A percentile compares a stretch with the other conserved stretches of the same genome.
Conservation (phyloP, 1,140 invertebrate genomes). For the Charaxes varanes region DNA sequence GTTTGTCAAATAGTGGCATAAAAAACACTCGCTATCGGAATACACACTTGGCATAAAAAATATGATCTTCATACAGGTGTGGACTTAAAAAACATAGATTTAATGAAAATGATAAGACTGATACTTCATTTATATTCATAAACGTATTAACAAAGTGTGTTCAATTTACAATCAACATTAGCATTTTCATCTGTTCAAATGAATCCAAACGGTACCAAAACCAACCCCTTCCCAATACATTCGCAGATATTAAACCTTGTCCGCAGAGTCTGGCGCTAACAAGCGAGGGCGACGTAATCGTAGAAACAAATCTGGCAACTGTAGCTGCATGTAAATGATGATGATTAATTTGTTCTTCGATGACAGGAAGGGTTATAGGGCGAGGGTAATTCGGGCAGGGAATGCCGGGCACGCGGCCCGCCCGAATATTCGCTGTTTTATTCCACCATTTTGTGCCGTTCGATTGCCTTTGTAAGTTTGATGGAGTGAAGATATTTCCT, state of each 20-base stretch:
- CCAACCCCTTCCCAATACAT: conserved; percentile 28
- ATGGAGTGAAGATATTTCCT: conserved; percentile 68
- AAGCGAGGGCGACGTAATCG: conserved; percentile 67
- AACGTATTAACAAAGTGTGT: too few species aligned
- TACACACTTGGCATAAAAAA: too few species aligned
- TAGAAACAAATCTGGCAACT: conserved; percentile 69
- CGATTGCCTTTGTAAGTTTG: too few species aligned
- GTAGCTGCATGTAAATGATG: conserved; percentile 70
- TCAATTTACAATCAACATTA: too few species aligned
- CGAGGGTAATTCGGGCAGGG: conserved; percentile 51
- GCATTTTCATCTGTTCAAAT: conserved; percentile 7
- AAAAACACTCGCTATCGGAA: too few species aligned
- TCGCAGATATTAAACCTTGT: conserved; percentile 56
- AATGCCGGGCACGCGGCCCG: conserved; percentile 45
- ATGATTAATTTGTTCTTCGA: conserved; percentile 73
- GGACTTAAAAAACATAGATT: too few species aligned
- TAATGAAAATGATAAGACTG: too few species aligned
- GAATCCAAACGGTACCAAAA: neutral
- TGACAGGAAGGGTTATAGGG: conserved; percentile 70
- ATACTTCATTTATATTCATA: too few species aligned
- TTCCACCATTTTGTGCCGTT: conserved; percentile 50
- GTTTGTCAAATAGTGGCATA: too few species aligned
- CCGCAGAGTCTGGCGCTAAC: conserved; percentile 53
- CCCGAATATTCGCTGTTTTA: conserved; percentile 58
- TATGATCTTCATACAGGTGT: too few species aligned